These are phyloP conservation scores for Scolopax bukidnonensis DNA, from an alignment of 2,797 vertebrate genomes.

Conservation along the genomic window DNA sequence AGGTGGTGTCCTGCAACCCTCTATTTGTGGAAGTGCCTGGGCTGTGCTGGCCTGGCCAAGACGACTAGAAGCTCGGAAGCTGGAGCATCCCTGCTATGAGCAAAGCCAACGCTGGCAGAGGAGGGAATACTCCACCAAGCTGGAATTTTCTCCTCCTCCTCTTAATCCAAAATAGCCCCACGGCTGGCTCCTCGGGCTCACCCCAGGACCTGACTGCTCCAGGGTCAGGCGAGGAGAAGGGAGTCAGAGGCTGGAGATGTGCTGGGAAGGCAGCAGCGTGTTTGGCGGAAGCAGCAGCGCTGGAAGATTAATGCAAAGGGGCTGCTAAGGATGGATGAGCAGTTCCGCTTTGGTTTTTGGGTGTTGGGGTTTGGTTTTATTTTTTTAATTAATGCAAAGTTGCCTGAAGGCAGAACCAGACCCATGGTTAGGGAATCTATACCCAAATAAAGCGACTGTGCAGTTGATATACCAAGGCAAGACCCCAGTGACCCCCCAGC, in stretches of 20 bases:
- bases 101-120: not conserved
- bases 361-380: not conserved
- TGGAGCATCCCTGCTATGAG: not conserved
- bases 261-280: fast-evolving
- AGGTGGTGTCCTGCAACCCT: not conserved
- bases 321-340: not conserved
- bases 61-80: not conserved
- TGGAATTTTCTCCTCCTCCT: constrained; percentile 28
- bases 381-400: not conserved
- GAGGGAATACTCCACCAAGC: not conserved
- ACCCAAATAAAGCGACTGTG: not conserved
- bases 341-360: not conserved
- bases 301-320: not conserved
- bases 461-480: not conserved
- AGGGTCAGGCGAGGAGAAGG: constrained; percentile 6
- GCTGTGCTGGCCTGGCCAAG: not conserved
- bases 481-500: not conserved
- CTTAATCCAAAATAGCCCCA: constrained; percentile 27
- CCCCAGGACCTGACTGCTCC: not conserved
- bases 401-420: not conserved
- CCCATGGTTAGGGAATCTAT: not conserved
- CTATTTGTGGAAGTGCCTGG: not conserved
- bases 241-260: fast-evolving
- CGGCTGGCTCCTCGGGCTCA: fast-evolving
- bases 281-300: fast-evolving